These are phyloP conservation scores for Coendou prehensilis DNA, from an alignment of 2,797 vertebrate species.

Conservation along the genomic window DNA sequence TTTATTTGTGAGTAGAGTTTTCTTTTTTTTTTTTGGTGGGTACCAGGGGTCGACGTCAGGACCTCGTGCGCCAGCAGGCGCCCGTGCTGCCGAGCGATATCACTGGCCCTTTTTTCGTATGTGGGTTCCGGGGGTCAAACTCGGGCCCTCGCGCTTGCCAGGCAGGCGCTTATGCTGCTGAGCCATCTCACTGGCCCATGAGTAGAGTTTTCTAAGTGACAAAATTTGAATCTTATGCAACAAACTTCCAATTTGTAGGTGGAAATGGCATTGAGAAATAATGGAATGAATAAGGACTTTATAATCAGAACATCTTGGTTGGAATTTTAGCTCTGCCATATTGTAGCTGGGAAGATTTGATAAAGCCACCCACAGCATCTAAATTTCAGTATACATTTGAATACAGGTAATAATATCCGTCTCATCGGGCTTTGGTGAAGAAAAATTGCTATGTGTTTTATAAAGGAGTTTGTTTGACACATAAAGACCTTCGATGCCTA, in stretches of 20 bases:
- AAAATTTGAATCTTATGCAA: slow-evolving; percentile 42
- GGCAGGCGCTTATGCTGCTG: no score
- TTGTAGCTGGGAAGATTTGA: background rate
- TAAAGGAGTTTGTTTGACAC: background rate
- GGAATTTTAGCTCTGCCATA: background rate
- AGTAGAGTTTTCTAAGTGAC: slow-evolving; percentile 13
- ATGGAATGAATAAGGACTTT: background rate
- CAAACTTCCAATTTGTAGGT: background rate
- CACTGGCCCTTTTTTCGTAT: no score
- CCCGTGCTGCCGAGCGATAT: no score
- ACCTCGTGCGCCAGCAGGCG: no score
- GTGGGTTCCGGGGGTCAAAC: no score
- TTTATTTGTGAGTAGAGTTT: slow-evolving; percentile 24
- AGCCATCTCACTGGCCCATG: background rate
- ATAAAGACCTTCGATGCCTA: background rate
- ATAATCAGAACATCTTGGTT: background rate
- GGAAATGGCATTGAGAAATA: background rate
- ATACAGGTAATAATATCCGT: background rate
- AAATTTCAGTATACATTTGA: background rate
- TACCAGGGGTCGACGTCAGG: no score
- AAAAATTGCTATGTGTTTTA: background rate
- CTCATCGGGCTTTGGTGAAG: background rate
- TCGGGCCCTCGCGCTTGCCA: no score
- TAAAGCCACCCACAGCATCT: background rate
- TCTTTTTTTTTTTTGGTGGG: background rate